Percentiles rank a stretch among this genome's conserved stretches.
These are phyloP conservation scores for Campylomormyrus numenius DNA, from an alignment of 2,113 vertebrate species.

Conservation along the genomic window DNA sequence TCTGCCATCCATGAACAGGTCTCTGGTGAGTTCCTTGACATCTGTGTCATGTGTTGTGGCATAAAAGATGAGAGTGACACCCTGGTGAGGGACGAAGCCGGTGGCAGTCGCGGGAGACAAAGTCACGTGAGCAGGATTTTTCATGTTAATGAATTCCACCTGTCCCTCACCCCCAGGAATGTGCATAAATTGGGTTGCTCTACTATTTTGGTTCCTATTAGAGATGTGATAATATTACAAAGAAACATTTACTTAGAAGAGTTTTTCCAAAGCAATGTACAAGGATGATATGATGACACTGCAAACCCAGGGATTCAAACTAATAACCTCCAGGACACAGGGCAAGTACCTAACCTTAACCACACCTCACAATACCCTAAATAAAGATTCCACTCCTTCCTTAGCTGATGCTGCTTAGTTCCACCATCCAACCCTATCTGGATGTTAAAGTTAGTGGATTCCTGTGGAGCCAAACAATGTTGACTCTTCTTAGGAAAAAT, in stretches of 20 bases:
- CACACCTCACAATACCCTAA: neutral
- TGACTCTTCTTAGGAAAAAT: neutral
- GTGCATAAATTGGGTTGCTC: neutral
- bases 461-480: neutral
- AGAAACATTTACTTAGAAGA: neutral
- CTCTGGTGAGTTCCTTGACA: neutral
- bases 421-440: neutral
- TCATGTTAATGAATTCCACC: neutral
- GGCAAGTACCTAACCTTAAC: neutral
- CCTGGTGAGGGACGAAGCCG: neutral
- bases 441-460: neutral
- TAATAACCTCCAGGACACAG: neutral
- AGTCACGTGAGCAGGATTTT: neutral
- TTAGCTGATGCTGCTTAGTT: neutral
- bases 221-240: neutral
- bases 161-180: neutral
- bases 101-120: neutral
- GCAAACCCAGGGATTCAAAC: neutral
- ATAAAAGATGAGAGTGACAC: neutral
- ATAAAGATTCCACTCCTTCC: neutral
- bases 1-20: neutral
- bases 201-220: neutral
- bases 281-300: neutral
- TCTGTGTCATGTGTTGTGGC: neutral
- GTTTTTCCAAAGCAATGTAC: neutral